Base-by-base conservation (phyloP, 2,888 invertebrate genomes). In the Yponomeuta malinellus region DNA sequence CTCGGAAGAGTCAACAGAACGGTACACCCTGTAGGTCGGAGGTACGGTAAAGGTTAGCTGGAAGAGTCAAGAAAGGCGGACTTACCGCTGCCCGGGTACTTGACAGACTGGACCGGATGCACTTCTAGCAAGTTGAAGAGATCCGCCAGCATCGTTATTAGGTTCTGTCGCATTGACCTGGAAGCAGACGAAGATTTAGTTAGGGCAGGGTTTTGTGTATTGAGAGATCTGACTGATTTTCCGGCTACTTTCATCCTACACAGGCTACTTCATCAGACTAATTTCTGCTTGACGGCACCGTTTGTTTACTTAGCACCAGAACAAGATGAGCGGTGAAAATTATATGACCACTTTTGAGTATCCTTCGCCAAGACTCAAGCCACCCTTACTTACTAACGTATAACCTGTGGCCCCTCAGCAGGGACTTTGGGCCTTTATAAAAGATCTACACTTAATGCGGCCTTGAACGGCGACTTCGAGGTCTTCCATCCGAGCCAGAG, bases 81-180 rank as follows among this genome's bases (percentile, higher is more conserved):
- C 92, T 90, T 79, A 90, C 90, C 89, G 86, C 94, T 95, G 75
- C 95, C 96, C 5, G 97, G 97, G 86, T 96, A 95, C 81, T 96
- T 95, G 74, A 97, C 97, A 81, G 96, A 96, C 85, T 96, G 96
- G 64, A 96, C 96, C 31, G 98, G 97, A 88, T 98, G 97, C 75
- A 98, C 97, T 93, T 98, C 98, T 84, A 98, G 93, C 80, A 97
- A 94, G 88, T 97, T 97, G 90, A 98, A 98, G 80, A 99, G 94
- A 89, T 99, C 98, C 72, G 98, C 97, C 77, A 98, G 93, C 92
- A 98, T 96, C 72, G 97, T 97, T 79, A 98, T 94, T 84, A 98
- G 92, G 90, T 98, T 98, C 83, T 96, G 96, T 85, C 96, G 96
- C 96, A 98, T 97, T 75, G 97, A 96, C 81, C 97, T 97, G 92